phyloP scores from a whole-genome alignment of 2,113 vertebrate genomes.

The Calonectris borealis region DNA sequence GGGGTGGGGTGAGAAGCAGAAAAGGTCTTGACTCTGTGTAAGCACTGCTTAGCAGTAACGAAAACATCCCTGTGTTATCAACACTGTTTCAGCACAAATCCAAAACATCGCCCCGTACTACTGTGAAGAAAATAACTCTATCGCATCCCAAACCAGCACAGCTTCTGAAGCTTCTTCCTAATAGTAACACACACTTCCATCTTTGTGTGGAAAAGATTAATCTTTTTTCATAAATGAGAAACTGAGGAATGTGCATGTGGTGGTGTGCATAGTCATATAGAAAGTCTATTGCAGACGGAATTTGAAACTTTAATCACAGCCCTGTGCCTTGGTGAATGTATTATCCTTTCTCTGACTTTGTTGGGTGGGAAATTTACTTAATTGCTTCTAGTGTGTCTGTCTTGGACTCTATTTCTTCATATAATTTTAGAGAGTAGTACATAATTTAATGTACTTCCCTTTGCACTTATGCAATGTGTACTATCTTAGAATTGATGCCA shows the following conservation, averaged over 20 bases:
- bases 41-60: too few relatives aligned
- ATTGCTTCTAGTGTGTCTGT: not conserved
- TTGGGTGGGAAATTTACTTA: not conserved
- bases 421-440: not conserved
- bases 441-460: not conserved
- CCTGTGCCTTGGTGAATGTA: not conserved
- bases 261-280: not conserved
- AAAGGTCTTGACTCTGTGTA: too few relatives aligned
- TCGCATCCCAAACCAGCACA: too few relatives aligned
- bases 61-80: too few relatives aligned
- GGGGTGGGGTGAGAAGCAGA: too few relatives aligned
- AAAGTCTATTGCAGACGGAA: not conserved
- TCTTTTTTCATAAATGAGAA: not conserved
- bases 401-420: not conserved
- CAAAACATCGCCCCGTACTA: too few relatives aligned
- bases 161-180: not conserved
- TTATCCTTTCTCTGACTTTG: not conserved
- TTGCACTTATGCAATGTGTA: not conserved
- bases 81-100: too few relatives aligned
- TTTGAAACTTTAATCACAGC: not conserved
- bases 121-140: too few relatives aligned
- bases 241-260: not conserved
- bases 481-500: not conserved
- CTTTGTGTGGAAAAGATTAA: not conserved
- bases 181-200: not conserved